A percentile compares a stretch with the other conserved stretches of the same genome.
phyloP scores from a whole-genome alignment of 1,140 invertebrate species.

The Spodoptera litura region DNA sequence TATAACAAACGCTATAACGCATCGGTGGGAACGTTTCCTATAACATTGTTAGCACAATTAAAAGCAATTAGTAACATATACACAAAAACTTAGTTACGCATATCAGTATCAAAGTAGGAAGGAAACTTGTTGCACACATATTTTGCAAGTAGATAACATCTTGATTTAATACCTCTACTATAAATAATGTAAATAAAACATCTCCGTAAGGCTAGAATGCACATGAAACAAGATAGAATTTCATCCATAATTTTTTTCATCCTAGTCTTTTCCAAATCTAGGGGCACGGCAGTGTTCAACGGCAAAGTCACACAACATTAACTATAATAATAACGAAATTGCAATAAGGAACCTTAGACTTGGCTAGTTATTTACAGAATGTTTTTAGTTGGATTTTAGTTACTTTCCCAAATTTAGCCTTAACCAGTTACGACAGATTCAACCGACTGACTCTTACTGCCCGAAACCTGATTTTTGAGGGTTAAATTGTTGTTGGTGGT shows the following conservation, averaged over 20 bases:
- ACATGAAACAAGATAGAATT: neutral
- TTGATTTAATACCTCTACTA: neutral
- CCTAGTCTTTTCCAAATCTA: too few species aligned
- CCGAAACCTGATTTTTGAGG: too few species aligned
- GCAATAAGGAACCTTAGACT: too few species aligned
- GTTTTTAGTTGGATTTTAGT: too few species aligned
- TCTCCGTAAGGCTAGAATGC: neutral
- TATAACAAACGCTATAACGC: neutral
- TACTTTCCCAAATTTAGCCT: too few species aligned
- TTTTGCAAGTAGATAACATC: neutral
- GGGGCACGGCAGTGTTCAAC: too few species aligned
- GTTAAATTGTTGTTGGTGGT: too few species aligned
- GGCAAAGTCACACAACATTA: too few species aligned
- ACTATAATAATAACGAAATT: too few species aligned
- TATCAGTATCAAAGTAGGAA: conserved; percentile 6
- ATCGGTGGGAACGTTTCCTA: conserved; percentile 4
- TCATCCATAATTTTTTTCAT: neutral
- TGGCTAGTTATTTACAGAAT: too few species aligned
- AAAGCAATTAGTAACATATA: conserved; percentile 11
- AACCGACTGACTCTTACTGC: too few species aligned
- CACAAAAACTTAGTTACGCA: conserved; percentile 5
- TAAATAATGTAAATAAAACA: neutral
- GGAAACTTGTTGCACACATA: neutral
- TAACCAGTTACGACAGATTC: too few species aligned
- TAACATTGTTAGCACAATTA: conserved; percentile 8